Conservation (phyloP, 2,113 vertebrate species). For the Thunnus thynnus region DNA sequence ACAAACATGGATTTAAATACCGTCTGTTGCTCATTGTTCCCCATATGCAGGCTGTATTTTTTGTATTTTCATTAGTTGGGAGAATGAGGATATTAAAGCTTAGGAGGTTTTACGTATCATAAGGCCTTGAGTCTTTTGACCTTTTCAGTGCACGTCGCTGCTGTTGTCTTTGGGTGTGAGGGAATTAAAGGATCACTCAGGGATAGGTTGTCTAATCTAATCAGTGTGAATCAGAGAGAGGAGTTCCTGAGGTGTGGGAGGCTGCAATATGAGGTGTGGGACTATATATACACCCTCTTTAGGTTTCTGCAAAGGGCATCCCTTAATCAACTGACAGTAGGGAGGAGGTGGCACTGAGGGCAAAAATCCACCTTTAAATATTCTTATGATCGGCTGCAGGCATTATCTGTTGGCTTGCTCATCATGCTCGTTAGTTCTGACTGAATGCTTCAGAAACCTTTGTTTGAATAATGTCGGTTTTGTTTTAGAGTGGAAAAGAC, state of each 20-base stretch:
- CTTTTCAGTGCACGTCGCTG: slow-evolving; percentile 54
- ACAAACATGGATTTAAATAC: neutral
- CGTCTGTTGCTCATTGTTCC: slow-evolving; percentile 1
- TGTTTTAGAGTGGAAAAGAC: slow-evolving; percentile 6
- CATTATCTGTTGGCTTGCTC: neutral
- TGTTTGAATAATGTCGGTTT: neutral
- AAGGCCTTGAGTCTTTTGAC: slow-evolving; percentile 68
- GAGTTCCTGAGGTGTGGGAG: slow-evolving; percentile 41
- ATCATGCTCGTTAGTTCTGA: slow-evolving; percentile 10
- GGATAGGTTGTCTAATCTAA: slow-evolving; percentile 67
- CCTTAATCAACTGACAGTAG: slow-evolving; percentile 60
- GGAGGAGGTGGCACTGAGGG: neutral
- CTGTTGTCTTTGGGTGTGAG: slow-evolving; percentile 66
- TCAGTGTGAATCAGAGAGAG: slow-evolving; percentile 54
- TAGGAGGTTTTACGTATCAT: slow-evolving; percentile 57
- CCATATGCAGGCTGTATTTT: slow-evolving; percentile 16
- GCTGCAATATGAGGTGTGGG: slow-evolving; percentile 63
- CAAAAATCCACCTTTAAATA: slow-evolving; percentile 44
- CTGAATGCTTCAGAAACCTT: neutral
- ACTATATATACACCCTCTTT: slow-evolving; percentile 51
- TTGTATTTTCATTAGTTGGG: slow-evolving; percentile 59
- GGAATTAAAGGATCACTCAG: slow-evolving; percentile 71
- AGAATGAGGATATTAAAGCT: slow-evolving; percentile 65
- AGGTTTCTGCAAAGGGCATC: slow-evolving; percentile 65
- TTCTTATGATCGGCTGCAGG: neutral